Evolutionary conservation across 2,797 vertebrate genomes (phyloP), one percentile per base, ranked within the genome.

Genomic region (Apogon talboti): DNA sequence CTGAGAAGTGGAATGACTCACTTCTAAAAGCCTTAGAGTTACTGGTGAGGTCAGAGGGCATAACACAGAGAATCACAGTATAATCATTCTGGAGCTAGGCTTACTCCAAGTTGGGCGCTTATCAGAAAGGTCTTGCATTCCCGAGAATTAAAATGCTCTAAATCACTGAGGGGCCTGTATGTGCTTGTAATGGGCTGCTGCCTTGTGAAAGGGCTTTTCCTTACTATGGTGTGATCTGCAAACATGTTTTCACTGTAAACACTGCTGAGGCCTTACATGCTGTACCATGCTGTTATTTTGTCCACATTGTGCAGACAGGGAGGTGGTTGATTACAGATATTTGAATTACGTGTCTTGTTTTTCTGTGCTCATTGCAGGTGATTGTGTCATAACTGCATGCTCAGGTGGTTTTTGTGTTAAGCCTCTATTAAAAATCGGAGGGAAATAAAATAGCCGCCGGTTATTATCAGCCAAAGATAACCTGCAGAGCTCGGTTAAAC

Each of bases 171-270:
- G 79, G 84, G 81, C 85, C 77, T 90, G 90, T 81, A 46, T 45
- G 68, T 87, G 87, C 82, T 82, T 86, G 90, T 76, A 87, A 67
- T 77, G 66, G 64, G 60, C 76, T 16, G 62, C 59, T 48, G 76
- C 79, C 83, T 83, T 83, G 79, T 81, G 82, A 88, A 72, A 80
- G 10, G 64, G 65, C 76, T 85, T 28, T 46, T 19, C 33, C 45
- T 42, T 79, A 76, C 73, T 65, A 55, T 9, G 67, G 66, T 71
- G 78, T 33, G 76, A 78, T 77, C 75, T 71, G 80, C 81, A 70
- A 81, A 64, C 75, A 7, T 89, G 87, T 88, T 90, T 90, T 85
- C 64, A 87, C 74, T 84, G 75, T 89, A 83, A 91, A 87, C 83
- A 87, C 0, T 10, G 65, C 59, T 71, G 70, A 81, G 71, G 57